phyloP scores from a whole-genome alignment of 2,888 invertebrate species.

The Rhyacophila evoluta region DNA sequence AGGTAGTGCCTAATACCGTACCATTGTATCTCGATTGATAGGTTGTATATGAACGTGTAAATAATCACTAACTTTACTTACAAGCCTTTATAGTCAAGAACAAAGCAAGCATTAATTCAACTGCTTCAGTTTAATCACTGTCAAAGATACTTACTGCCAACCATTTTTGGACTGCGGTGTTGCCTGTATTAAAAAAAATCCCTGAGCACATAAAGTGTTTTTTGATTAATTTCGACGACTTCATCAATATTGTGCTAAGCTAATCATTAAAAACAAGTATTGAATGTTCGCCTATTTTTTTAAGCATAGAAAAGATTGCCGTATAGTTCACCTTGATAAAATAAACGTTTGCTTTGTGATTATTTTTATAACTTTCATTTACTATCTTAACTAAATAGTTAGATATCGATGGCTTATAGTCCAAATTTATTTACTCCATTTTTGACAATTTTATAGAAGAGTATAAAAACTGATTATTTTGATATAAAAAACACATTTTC shows the following conservation, averaged over 20 bases:
- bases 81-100: constrained; percentile 9
- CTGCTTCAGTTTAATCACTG: not conserved
- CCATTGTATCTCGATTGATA: constrained; percentile 10
- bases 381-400: too few species aligned
- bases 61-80: constrained; percentile 20
- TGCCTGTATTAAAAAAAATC: not conserved
- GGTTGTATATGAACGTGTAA: constrained; percentile 15
- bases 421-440: too few species aligned
- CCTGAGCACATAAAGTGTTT: constrained; percentile 27
- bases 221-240: constrained; percentile 45
- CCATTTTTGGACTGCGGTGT: not conserved
- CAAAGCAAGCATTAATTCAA: constrained; percentile 17
- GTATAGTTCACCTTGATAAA: too few species aligned
- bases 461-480: too few species aligned
- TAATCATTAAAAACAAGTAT: not conserved
- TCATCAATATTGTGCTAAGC: constrained; percentile 34
- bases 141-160: not conserved
- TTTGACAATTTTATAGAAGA: too few species aligned
- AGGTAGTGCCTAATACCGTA: not conserved
- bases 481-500: too few species aligned
- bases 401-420: too few species aligned
- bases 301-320: too few species aligned
- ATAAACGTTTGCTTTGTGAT: too few species aligned
- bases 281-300: not conserved
- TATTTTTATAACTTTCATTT: too few species aligned